Evolutionary conservation across 2,113 vertebrate genomes (phyloP).

Genomic region (Psittacara wagleri): DNA sequence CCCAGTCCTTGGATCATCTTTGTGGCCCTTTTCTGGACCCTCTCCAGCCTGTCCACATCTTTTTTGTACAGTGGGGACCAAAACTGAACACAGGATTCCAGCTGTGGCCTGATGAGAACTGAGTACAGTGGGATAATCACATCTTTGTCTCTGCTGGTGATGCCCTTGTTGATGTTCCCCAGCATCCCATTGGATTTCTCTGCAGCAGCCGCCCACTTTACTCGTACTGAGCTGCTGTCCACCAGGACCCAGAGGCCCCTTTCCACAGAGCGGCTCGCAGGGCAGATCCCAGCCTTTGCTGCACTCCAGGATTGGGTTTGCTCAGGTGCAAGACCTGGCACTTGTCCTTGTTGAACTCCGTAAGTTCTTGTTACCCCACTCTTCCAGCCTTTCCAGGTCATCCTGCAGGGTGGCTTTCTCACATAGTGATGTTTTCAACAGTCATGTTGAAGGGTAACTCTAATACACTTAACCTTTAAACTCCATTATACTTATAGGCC

Average conservation of each 20-base stretch:
- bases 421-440: not conserved
- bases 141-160: not conserved
- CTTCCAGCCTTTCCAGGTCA: not conserved
- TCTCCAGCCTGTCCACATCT: not conserved
- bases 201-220: not conserved
- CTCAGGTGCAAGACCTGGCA: not conserved
- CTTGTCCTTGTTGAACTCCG: not conserved
- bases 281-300: not conserved
- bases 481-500: not conserved
- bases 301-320: not conserved
- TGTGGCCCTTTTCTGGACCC: not conserved
- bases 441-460: not conserved
- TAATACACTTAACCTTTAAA: not conserved
- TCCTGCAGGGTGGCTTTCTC: not conserved
- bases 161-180: not conserved
- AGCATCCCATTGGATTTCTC: not conserved
- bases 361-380: not conserved
- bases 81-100: not conserved
- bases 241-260: not conserved
- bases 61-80: not conserved
- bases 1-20: not conserved
- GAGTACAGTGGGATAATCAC: not conserved
- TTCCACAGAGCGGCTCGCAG: not conserved
- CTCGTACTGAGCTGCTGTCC: not conserved
- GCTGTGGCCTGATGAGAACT: not conserved